Conservation (phyloP, 2,888 invertebrate genomes). For the Eupithecia pulchellata region DNA sequence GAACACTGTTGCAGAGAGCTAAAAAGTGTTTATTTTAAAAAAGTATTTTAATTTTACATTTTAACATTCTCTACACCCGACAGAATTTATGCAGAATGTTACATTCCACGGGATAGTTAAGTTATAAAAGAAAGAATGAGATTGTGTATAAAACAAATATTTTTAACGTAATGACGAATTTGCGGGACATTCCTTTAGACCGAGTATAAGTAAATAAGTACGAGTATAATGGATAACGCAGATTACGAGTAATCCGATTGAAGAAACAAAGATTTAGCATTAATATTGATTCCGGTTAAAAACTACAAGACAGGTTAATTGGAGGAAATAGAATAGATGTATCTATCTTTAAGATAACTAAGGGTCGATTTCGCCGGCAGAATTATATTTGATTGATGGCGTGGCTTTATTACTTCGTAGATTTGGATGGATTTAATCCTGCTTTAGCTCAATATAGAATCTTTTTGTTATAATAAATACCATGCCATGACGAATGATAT, state of each 20-base stretch:
- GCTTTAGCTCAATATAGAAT: not conserved
- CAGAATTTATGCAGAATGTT: no score
- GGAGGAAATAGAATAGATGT: no score
- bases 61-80: no score
- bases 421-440: not conserved
- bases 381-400: not conserved
- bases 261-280: not conserved
- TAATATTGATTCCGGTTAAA: not conserved
- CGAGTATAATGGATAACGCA: not conserved
- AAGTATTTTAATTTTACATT: no score
- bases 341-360: no score
- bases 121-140: no score
- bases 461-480: not conserved
- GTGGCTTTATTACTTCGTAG: not conserved
- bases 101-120: no score
- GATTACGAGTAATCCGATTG: not conserved
- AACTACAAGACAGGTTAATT: not conserved
- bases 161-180: not conserved
- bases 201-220: no score
- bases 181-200: not conserved
- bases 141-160: not conserved
- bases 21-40: not conserved
- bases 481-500: not conserved
- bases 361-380: not conserved
- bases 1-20: constrained; percentile 33